Percentiles rank a stretch among this genome's conserved stretches.
phyloP scores from a whole-genome alignment of 2,888 invertebrate species.

The Chrysopilus asiliformis region DNA sequence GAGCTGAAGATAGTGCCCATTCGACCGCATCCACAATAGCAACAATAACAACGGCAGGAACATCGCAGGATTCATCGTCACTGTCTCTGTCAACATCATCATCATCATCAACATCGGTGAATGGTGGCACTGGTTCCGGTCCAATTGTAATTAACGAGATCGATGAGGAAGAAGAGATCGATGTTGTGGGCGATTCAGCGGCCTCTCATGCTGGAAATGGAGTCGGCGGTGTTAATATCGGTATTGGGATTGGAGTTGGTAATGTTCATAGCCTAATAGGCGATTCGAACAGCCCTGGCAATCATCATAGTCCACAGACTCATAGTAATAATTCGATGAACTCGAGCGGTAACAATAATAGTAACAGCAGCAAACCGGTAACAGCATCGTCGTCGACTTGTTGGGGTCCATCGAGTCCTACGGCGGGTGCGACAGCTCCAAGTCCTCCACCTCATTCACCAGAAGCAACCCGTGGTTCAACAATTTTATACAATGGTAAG shows the following conservation, averaged over 20 bases:
- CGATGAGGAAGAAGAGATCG: slow-evolving; percentile 69
- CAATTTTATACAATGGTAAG: slow-evolving; percentile 67
- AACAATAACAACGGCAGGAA: slow-evolving; percentile 4
- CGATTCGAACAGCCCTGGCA: slow-evolving; percentile 19
- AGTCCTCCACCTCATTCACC: slow-evolving; percentile 56
- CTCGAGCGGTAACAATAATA: slow-evolving; percentile 16
- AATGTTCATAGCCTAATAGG: not conserved
- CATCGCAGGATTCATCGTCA: not conserved
- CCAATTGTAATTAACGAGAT: slow-evolving; percentile 38
- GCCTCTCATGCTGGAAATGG: slow-evolving; percentile 13
- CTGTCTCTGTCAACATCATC: slow-evolving; percentile 17
- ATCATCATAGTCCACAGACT: slow-evolving; percentile 22
- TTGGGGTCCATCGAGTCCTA: slow-evolving; percentile 63
- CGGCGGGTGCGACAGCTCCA: slow-evolving; percentile 61
- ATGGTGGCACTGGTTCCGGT: slow-evolving; percentile 2
- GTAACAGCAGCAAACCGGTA: slow-evolving; percentile 17
- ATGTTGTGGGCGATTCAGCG: slow-evolving; percentile 61
- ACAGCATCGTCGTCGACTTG: slow-evolving; percentile 40
- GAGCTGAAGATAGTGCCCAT: slow-evolving; percentile 37
- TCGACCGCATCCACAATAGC: slow-evolving; percentile 21
- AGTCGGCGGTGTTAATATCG: not conserved
- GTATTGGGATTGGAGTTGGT: slow-evolving; percentile 1
- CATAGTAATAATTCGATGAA: slow-evolving; percentile 14
- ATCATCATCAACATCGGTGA: not conserved
- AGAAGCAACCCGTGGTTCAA: slow-evolving; percentile 50